A percentile compares a stretch with the other conserved stretches of the same genome.
These are phyloP conservation scores for Nyctalus aviator DNA, from an alignment of 2,797 vertebrate species.

Conservation along the genomic window DNA sequence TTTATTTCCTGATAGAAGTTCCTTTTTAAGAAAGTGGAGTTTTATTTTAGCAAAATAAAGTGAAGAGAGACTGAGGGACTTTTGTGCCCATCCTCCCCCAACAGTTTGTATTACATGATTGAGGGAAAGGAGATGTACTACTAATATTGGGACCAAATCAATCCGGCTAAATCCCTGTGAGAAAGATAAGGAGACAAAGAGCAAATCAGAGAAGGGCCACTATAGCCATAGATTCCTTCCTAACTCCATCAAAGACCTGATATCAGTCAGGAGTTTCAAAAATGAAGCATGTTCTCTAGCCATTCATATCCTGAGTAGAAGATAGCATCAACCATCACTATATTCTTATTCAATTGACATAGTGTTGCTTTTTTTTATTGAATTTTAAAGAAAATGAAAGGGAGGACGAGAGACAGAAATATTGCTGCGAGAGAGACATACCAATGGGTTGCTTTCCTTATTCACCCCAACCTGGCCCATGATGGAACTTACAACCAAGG, in stretches of 20 bases:
- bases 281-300: background rate
- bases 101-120: background rate
- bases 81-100: background rate
- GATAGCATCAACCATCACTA: background rate
- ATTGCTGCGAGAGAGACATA: no score
- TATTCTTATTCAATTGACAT: background rate
- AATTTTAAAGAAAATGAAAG: no score
- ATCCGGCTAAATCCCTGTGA: background rate
- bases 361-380: background rate
- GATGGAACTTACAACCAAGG: no score
- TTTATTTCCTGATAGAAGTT: slow-evolving; percentile 55
- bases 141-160: background rate
- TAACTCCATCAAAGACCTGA: background rate
- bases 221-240: background rate
- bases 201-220: background rate
- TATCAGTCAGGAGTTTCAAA: background rate
- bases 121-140: background rate
- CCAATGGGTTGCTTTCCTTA: no score
- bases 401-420: no score
- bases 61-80: background rate
- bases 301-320: background rate
- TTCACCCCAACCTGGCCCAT: no score
- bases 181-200: background rate
- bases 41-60: slow-evolving; percentile 58
- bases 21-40: background rate